Conservation (phyloP, 2,797 vertebrate species). For the Sandelia bainsii region DNA sequence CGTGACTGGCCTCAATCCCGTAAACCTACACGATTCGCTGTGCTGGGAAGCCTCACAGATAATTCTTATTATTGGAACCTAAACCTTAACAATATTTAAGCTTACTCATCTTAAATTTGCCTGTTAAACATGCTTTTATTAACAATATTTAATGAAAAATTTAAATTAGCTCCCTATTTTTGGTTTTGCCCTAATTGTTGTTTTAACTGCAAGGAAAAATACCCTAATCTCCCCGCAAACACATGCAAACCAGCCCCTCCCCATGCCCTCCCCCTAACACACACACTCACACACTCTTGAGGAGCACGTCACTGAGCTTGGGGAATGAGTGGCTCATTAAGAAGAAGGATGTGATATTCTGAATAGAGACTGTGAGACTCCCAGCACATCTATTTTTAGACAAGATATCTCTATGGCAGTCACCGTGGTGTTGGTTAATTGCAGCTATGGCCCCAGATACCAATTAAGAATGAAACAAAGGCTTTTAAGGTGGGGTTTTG, state of each 20-base stretch:
- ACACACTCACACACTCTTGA: conserved; percentile 74
- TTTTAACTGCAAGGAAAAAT: conserved; percentile 78
- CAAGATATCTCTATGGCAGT: conserved; percentile 86
- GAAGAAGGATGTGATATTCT: conserved; percentile 89
- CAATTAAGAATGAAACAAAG: conserved; percentile 90
- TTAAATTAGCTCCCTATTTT: conserved; percentile 47
- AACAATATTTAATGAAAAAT: conserved; percentile 33
- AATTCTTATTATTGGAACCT: conserved; percentile 36
- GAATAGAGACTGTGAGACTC: conserved; percentile 89
- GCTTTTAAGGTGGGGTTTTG: conserved; percentile 83
- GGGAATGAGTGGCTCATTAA: conserved; percentile 88
- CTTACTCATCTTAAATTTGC: conserved; percentile 38
- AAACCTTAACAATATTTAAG: conserved; percentile 30
- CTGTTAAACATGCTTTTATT: conserved; percentile 25
- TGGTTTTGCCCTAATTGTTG: conserved; percentile 70
- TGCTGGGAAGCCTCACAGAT: conserved; percentile 65
- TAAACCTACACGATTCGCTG: conserved; percentile 64
- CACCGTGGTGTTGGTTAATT: conserved; percentile 83
- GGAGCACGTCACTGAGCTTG: conserved; percentile 81
- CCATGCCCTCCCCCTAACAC: conserved; percentile 65
- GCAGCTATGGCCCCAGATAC: conserved; percentile 85
- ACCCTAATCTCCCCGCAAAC: conserved; percentile 64
- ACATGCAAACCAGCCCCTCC: conserved; percentile 67
- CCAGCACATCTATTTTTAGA: conserved; percentile 88
- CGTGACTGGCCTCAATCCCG: conserved; percentile 71